These are phyloP conservation scores for Actinemys pallida DNA, from an alignment of 2,113 vertebrate genomes.

Conservation along the genomic window DNA sequence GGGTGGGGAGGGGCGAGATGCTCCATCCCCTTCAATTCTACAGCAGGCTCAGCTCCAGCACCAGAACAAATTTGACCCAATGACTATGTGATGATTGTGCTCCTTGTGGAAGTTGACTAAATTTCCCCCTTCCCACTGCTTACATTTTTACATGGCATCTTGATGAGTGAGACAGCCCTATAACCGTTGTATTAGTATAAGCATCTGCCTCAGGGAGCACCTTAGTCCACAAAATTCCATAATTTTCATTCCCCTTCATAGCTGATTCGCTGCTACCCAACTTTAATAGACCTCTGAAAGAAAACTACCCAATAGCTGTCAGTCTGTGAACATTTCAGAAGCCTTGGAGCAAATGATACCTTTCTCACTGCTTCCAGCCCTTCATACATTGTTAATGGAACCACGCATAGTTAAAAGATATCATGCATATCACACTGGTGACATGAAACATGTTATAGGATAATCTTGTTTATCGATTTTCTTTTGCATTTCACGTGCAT, in stretches of 20 bases:
- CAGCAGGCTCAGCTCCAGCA: not conserved
- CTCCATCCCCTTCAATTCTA: not conserved
- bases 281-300: not conserved
- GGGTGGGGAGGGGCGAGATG: not conserved
- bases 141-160: not conserved
- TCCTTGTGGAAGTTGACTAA: not conserved
- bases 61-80: not conserved
- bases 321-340: not conserved
- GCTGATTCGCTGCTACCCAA: not conserved
- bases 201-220: not conserved
- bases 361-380: accelerated
- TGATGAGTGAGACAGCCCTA: not conserved
- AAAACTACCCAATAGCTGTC: not conserved
- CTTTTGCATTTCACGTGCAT: not conserved
- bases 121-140: not conserved
- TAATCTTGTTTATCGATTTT: not conserved
- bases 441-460: not conserved
- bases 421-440: accelerated
- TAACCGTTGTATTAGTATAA: not conserved
- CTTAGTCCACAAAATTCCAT: not conserved
- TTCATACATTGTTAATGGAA: not conserved
- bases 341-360: not conserved
- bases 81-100: not conserved
- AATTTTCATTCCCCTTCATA: not conserved
- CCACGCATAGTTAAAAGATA: slow-evolving; percentile 22